Evolutionary conservation across 2,797 vertebrate species (phyloP).

Genomic region (Chelon labrosus): DNA sequence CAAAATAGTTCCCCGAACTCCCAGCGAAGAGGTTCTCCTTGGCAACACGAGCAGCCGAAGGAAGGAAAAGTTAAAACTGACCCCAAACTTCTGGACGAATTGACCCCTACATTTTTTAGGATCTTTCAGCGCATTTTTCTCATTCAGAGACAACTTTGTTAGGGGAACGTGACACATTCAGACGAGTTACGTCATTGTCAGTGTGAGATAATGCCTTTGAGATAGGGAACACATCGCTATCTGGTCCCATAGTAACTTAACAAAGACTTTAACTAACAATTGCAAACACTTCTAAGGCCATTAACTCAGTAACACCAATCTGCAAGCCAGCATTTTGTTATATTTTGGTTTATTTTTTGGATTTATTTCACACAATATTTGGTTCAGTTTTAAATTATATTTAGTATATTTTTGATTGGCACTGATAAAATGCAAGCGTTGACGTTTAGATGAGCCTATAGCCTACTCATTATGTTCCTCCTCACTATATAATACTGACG

Average conservation of each 20-base stretch:
- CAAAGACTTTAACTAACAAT: not conserved
- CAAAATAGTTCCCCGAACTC: slow-evolving; percentile 62
- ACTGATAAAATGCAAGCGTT: no score
- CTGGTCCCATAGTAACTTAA: slow-evolving; percentile 27
- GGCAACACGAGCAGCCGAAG: slow-evolving; percentile 61
- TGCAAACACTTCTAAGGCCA: not conserved
- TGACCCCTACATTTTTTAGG: slow-evolving; percentile 56
- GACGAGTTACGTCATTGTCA: slow-evolving; percentile 40
- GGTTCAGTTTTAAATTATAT: no score
- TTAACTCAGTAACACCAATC: not conserved
- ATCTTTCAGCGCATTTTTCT: slow-evolving; percentile 56
- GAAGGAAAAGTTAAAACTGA: slow-evolving; percentile 56
- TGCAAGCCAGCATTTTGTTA: not conserved
- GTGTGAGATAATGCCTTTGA: slow-evolving; percentile 17
- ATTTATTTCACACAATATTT: no score
- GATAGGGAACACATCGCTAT: slow-evolving; percentile 8
- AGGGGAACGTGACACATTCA: slow-evolving; percentile 52
- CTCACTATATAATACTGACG: no score
- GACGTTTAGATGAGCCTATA: no score
- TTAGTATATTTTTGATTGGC: no score
- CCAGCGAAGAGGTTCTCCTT: slow-evolving; percentile 57
- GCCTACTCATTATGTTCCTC: no score
- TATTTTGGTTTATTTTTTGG: not conserved
- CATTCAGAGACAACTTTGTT: slow-evolving; percentile 56
- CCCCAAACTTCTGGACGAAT: slow-evolving; percentile 51